Conservation (phyloP, 2,888 invertebrate genomes). For the Ennomos erosarius region DNA sequence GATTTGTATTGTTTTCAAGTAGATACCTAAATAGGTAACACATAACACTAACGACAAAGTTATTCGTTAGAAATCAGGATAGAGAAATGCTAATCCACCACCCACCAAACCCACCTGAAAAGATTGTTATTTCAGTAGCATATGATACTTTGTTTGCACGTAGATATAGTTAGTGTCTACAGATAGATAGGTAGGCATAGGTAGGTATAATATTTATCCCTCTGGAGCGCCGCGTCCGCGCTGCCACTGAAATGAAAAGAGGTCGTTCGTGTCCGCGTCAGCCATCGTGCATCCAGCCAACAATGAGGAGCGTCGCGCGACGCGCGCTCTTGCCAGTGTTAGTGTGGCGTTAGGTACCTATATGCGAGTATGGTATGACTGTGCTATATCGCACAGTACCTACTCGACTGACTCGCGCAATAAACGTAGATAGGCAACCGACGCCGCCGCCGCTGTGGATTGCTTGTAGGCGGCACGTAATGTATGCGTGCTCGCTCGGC, state of each 20-base stretch:
- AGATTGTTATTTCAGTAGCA: constrained; percentile 26
- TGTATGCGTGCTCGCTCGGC: constrained; percentile 72
- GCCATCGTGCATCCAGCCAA: constrained; percentile 66
- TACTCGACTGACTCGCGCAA: constrained; percentile 49
- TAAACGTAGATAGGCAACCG: constrained; percentile 65
- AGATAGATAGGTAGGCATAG: too few relatives aligned
- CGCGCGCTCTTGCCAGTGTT: constrained; percentile 51
- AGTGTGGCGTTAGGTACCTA: not conserved
- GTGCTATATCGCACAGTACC: constrained; percentile 63
- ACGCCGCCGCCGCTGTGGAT: constrained; percentile 40
- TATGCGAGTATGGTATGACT: constrained; percentile 28
- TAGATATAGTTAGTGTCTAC: constrained; percentile 15
- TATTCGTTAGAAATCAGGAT: too few relatives aligned
- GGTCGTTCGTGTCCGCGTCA: constrained; percentile 74
- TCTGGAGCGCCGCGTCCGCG: constrained; percentile 55
- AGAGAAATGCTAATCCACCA: constrained; percentile 5
- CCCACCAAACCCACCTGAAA: not conserved
- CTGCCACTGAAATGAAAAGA: constrained; percentile 80
- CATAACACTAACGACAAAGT: too few relatives aligned
- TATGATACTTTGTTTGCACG: constrained; percentile 14
- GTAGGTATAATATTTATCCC: constrained; percentile 36
- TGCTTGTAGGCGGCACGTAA: constrained; percentile 75
- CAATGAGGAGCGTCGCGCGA: constrained; percentile 59
- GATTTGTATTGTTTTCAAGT: too few relatives aligned
- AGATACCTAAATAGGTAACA: too few relatives aligned